Conservation (phyloP, 2,113 vertebrate genomes). For the Phoxinus phoxinus region DNA sequence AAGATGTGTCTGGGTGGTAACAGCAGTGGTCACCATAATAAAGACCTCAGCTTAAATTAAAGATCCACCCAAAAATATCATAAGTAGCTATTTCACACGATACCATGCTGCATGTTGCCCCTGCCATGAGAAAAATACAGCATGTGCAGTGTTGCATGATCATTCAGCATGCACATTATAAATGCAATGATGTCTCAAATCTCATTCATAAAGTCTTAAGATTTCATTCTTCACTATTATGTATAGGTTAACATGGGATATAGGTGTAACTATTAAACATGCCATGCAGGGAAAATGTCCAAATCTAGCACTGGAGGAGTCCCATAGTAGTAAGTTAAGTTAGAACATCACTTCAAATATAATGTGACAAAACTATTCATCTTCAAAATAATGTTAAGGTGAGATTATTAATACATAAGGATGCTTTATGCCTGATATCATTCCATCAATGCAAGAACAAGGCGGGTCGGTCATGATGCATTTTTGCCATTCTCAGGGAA, state of each 20-base stretch:
- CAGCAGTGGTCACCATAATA: background rate
- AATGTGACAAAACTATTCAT: background rate
- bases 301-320: background rate
- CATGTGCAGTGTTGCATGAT: background rate
- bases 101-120: background rate
- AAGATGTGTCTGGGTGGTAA: background rate
- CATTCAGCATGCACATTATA: conserved; percentile 3
- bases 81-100: background rate
- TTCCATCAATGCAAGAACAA: conserved; percentile 13
- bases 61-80: background rate
- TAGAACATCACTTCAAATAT: background rate
- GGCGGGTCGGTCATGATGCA: conserved; percentile 69
- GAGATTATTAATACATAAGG: background rate
- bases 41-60: background rate
- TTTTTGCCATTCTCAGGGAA: conserved; percentile 83
- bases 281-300: conserved; percentile 20
- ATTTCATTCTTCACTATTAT: background rate
- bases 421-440: conserved; percentile 33
- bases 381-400: background rate
- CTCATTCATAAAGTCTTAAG: background rate
- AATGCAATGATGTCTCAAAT: background rate
- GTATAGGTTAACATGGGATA: background rate
- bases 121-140: background rate
- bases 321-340: too few relatives aligned
- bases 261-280: conserved; percentile 5